These are phyloP conservation scores for Danio jaintianensis DNA, from an alignment of 2,797 vertebrate species.

Conservation along the genomic window DNA sequence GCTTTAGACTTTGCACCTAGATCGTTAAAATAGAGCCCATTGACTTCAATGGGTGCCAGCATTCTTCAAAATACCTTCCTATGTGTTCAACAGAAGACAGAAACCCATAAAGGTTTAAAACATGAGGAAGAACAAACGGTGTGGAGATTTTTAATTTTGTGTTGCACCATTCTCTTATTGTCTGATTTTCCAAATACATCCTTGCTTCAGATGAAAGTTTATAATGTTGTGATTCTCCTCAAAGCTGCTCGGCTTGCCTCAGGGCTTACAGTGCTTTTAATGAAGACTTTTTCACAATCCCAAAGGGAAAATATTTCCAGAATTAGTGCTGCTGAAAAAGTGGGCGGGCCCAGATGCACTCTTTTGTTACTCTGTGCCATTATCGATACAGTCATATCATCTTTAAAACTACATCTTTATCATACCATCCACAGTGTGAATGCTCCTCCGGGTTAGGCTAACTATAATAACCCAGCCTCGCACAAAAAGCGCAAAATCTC, in stretches of 20 bases:
- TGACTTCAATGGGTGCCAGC: too few species aligned
- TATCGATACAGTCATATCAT: background rate
- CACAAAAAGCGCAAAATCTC: slow-evolving; percentile 37
- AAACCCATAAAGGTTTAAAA: too few species aligned
- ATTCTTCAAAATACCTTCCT: too few species aligned
- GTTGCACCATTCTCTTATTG: too few species aligned
- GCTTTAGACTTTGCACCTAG: too few species aligned
- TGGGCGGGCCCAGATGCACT: background rate
- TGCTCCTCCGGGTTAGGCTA: background rate
- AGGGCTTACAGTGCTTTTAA: background rate
- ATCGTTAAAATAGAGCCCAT: too few species aligned
- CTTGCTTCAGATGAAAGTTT: too few species aligned
- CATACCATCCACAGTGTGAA: background rate
- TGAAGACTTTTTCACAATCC: background rate
- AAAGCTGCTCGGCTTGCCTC: background rate
- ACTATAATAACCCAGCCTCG: background rate
- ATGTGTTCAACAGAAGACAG: too few species aligned
- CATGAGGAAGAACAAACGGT: too few species aligned
- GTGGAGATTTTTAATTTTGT: too few species aligned
- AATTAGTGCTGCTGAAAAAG: background rate
- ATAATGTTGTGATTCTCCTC: background rate
- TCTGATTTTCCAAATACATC: too few species aligned
- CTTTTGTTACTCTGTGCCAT: background rate
- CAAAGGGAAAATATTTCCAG: background rate
- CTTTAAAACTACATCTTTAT: background rate